Conservation (phyloP, 2,797 vertebrate genomes). For the Melopsittacus undulatus region DNA sequence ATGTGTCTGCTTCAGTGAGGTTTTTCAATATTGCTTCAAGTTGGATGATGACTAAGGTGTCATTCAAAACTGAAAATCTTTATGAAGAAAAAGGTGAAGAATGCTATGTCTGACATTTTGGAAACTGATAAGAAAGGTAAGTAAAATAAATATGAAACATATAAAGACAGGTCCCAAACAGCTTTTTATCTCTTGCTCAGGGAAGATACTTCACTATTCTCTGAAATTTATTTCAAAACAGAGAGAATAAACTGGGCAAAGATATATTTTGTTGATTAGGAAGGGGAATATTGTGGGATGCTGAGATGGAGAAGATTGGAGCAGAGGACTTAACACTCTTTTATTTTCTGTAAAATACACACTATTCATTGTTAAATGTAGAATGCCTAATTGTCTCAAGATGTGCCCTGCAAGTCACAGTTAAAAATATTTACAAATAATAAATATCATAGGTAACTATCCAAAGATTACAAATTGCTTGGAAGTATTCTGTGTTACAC, state of each 20-base stretch:
- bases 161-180: not conserved
- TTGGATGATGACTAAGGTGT: not conserved
- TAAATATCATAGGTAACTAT: not conserved
- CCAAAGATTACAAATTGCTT: not conserved
- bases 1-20: not conserved
- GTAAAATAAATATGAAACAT: not conserved
- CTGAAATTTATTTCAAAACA: not conserved
- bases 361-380: not conserved
- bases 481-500: not conserved
- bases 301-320: not conserved
- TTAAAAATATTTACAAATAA: not conserved
- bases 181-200: not conserved
- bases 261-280: not conserved
- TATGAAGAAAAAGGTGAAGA: not conserved
- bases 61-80: not conserved
- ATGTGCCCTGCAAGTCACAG: not conserved
- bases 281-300: not conserved
- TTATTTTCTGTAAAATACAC: not conserved
- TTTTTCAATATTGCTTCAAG: not conserved
- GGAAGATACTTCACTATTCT: not conserved
- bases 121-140: not conserved
- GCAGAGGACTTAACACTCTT: not conserved
- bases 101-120: not conserved
- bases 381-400: not conserved
- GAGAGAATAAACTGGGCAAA: not conserved